phyloP scores from a whole-genome alignment of 2,888 invertebrate genomes.

The Cataglyphis cursor region DNA sequence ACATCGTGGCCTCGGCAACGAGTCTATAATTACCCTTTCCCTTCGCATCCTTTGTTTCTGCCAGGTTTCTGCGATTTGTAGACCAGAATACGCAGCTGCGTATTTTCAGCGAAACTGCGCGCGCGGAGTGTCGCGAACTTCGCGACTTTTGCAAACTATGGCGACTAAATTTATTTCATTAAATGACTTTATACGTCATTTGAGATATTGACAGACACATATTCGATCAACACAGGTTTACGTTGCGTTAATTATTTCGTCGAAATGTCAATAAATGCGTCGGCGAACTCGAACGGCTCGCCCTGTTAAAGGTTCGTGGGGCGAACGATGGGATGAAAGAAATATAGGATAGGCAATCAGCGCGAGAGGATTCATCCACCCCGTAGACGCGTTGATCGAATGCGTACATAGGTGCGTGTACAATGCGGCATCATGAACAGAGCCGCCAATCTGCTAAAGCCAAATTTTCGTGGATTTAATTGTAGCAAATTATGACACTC shows the following conservation, averaged over 20 bases:
- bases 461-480: neutral
- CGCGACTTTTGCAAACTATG: neutral
- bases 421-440: neutral
- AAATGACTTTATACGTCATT: neutral
- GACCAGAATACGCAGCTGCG: conserved; percentile 52
- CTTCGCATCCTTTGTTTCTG: conserved; percentile 67
- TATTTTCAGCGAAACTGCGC: conserved; percentile 65
- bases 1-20: conserved; percentile 75
- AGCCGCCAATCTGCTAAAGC: neutral
- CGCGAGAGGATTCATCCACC: conserved; percentile 46
- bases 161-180: neutral
- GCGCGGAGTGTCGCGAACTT: conserved; percentile 15
- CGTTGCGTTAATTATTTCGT: conserved; percentile 31
- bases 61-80: conserved; percentile 68
- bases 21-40: conserved; percentile 81
- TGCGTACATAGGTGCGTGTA: conserved; percentile 63
- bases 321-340: conserved; percentile 19
- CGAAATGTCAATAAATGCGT: conserved; percentile 33
- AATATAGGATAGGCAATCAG: conserved; percentile 51
- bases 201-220: neutral
- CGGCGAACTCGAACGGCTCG: conserved; percentile 2
- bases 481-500: neutral
- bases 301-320: conserved; percentile 13
- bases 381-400: conserved; percentile 13
- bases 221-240: neutral